Evolutionary conservation across 2,113 vertebrate species (phyloP), one percentile per base, ranked within the genome.

Genomic region (Hylia prasina): DNA sequence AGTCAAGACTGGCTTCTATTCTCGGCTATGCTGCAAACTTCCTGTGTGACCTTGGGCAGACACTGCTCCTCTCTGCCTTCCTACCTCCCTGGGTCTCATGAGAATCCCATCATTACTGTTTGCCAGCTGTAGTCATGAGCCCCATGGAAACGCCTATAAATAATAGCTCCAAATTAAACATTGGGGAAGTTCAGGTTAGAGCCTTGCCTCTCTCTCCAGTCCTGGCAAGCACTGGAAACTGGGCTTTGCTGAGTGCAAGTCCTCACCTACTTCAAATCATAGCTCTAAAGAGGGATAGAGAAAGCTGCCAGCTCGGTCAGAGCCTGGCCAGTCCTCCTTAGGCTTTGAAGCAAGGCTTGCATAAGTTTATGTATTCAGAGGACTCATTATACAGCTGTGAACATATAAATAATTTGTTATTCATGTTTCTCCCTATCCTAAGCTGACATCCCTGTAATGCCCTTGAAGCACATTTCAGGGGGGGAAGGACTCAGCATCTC

Each of bases 91-190:
- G 73, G 48, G 35, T 95, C 87, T 94, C 9, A 0, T 85, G 70
- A 97, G 94, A 84, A 91, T 79, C 89, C 89, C 87, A 50, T 94
- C 76, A 24, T 66, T 83, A 47, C 66, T 81, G 90, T 89, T 95
- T 95, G 82, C 93, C 89, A 81, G 76, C 87, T 96, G 91, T 82
- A 87, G 69, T 48, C 79, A 17, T 35, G 53, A 89, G 83, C 79
- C 89, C 94, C 45, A 33, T 93, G 94, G 93, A 96, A 96, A 89
- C 58, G 44, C 68, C 79, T 96, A 30, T 94, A 95, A 94, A 97
- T 87, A 96, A 90, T 82, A 86, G 64, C 87, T 95, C 84, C 82
- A 94, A 93, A 95, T 93, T 81, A 96, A 96, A 88, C 40, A 14
- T 50, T n/a, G 72, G 68, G 42, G 66, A 88, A 86, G 90, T 83